Base-by-base conservation (phyloP, 2,888 invertebrate species). In the Panopea generosa region DNA sequence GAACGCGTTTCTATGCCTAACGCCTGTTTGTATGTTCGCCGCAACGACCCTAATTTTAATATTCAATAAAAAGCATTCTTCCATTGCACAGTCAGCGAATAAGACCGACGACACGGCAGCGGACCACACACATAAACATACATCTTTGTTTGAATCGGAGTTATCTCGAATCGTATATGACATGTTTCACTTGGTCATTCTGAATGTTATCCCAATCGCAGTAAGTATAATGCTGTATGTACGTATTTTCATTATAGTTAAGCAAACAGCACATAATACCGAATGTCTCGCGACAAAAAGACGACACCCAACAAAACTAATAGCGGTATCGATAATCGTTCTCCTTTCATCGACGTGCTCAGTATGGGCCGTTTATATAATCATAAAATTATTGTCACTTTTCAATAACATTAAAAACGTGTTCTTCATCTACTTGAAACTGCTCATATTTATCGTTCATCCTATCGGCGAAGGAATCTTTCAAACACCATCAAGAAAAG, bases 401-500 rank as follows among this genome's bases (percentile, higher is more conserved):
- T 47, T 49, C 16, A 22, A 65, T 0, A 20, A 47, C 1, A 16
- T 80, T 2, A 18, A 60, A n/a, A 16, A 59, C 2, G 7, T 53
- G 3, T 53, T 69, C 14, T 62, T 76, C 20, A 20, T 76, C 11
- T 72, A 73, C 29, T 49, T 63, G 62, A 76, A 70, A 45, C 38
- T 76, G 2, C n/a, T 66, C 6, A 66, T 73, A 18, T 49, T 76
- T 0, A 49, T 70, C 1, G 47, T 59, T 9, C 66, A 72, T 24
- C 80, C 80, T 18, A 55, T 75, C 24, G 80, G 72, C 3, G 76
- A 80, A 26, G 80, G 76, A 2, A 33, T 80, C 4, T 29, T 77
- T 0, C 68, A 68, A 14, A 33, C 65, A 1, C 60, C 68, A 9
- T 14, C 53, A 16, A 57, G 57, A 43, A 67, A 62, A 38, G 14